Base-by-base conservation (phyloP, 2,797 vertebrate genomes). In the Dendrocincla fuliginosa region DNA sequence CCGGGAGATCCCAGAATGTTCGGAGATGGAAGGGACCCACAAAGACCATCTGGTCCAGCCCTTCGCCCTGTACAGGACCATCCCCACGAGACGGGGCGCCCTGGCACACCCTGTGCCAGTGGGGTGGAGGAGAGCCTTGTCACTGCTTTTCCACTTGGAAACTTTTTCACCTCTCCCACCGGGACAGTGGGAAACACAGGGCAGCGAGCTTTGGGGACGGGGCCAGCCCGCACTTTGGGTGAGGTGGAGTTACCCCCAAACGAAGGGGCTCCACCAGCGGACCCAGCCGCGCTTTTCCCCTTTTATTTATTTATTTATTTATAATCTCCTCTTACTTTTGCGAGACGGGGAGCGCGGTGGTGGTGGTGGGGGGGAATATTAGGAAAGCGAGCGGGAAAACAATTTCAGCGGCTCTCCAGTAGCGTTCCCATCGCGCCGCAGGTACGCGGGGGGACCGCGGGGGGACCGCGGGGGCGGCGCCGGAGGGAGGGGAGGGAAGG, bases 1-100 rank as follows among this genome's bases (percentile, higher is more conserved):
- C 16, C 0, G 42, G 16, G 47, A 25, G 16, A 6, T 0, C 32
- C n/a, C 22, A 33, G 61, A 18, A 44, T 5, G 13, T 13, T 22
- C 41, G 15, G 30, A n/a, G 30, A 17, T 6, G 16, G 32, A 33
- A 64, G 42, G 42, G 61, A 24, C 11, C 11, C 61, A 46, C 61
- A 25, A 46, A 11, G 16, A n/a, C 16, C 61, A 17, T 46, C 20
- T 11, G 44, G 16, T 25, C 61, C 41, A 46, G 23, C 22, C 42
- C 42, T 46, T 25, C n/a, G 42, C 23, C 42, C 30, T 16, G 41
- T 22, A 64, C 42, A 33, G 32, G 22, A 44, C 61, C 30, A 17
- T 17, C 32, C 30, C 32, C 61, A 25, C 13, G 22, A 18, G 32
- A 25, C 10, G 10, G 9, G 57, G 41, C 18, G 18, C 9, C 18